Evolutionary conservation across 2,888 invertebrate species (phyloP).

Genomic region (Thymelicus sylvestris): DNA sequence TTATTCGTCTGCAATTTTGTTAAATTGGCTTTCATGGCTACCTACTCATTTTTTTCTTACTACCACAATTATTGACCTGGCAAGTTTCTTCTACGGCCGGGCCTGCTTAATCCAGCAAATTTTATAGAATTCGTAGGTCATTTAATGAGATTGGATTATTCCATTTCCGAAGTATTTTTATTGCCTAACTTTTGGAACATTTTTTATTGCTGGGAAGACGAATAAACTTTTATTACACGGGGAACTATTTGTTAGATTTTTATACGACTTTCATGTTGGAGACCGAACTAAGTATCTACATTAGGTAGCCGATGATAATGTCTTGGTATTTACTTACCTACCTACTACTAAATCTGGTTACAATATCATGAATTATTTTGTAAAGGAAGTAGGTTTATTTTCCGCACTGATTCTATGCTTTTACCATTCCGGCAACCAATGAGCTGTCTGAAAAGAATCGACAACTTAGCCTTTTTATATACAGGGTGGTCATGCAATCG

Average conservation of each 20-base stretch:
- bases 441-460: too few species aligned
- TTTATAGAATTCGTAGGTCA: constrained; percentile 26
- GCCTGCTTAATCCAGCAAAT: neutral
- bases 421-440: too few species aligned
- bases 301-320: neutral
- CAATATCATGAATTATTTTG: too few species aligned
- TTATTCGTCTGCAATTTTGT: too few species aligned
- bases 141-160: constrained; percentile 30
- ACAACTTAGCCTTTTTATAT: too few species aligned
- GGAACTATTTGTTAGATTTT: constrained; percentile 69
- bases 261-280: constrained; percentile 60
- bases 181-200: constrained; percentile 71
- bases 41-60: neutral
- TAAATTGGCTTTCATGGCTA: neutral
- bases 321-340: neutral
- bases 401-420: too few species aligned
- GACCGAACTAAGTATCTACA: constrained; percentile 6
- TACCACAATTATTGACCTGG: neutral
- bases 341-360: too few species aligned
- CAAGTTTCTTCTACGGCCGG: neutral
- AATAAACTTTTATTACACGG: constrained; percentile 70
- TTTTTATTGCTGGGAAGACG: constrained; percentile 66
- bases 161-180: constrained; percentile 57
- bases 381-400: too few species aligned
- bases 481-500: too few species aligned